Evolutionary conservation across 2,888 invertebrate species (phyloP), one percentile per base, ranked within the genome.

Genomic region (Lasius fuliginosus): DNA sequence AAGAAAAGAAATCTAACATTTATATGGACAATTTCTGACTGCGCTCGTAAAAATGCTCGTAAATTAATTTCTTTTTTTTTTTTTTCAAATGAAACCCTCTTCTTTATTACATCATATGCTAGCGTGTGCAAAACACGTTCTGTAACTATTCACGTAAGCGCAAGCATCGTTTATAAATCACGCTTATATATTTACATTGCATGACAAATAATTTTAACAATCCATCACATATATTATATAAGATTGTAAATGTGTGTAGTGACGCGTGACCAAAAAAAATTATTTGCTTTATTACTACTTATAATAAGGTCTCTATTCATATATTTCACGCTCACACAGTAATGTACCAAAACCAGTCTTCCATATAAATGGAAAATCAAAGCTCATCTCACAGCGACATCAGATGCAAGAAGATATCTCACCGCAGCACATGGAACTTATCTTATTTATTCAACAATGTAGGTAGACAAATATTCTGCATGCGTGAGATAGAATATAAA

Each of bases 401-500:
- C 94, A 96, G 95, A 95, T 96, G 95, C 95, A 96, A 89, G 96
- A 97, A 94, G 95, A 95, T 73, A 96, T 97, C 87, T 96, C 96
- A 84, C 98, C 98, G 82, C 97, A 98, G 92, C 98, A 98, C 94
- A 98, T 98, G 94, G 98, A 98, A 95, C 97, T 98, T 90, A 97
- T 98, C 93, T 97, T 97, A 95, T 98, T 97, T 95, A 97, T 98
- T 92, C 97, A 97, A 95, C 98, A 98, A 95, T 98, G 98, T 98
- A 96, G 97, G 93, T 92, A 86, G 27, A 58, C 83, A 86, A 71
- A 15, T 49, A 40, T 64, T 82, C 2, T 58, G 8, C 18, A 62
- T 3, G n/a, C 18, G 27, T 46, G 36, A 81, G 58, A 71, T 33
- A 49, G 23, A 68, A 49, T 11, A 0, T 60, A 56, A 18, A 77